Percentiles rank a stretch among this genome's conserved stretches.
Evolutionary conservation across 2,888 invertebrate species (phyloP).

Genomic region (Cheilosia impressa): DNA sequence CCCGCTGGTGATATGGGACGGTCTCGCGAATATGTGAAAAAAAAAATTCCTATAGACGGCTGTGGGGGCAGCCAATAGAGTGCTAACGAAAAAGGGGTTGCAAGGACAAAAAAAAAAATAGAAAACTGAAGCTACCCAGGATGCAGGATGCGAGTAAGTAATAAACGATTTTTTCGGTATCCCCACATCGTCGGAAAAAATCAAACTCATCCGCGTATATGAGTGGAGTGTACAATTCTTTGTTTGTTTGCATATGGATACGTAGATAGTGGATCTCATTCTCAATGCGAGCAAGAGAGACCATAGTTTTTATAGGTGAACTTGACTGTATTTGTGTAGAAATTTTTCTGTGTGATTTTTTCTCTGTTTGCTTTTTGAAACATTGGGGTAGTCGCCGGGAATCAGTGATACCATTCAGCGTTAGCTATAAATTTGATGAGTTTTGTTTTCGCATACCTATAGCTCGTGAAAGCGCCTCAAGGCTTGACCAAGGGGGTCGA

Average conservation of each 20-base stretch:
- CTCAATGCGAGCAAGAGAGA: constrained; percentile 16
- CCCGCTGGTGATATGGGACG: constrained; percentile 65
- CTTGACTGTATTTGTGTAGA: constrained; percentile 63
- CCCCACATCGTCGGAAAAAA: constrained; percentile 27
- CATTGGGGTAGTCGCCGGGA: constrained; percentile 51
- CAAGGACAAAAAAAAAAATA: constrained; percentile 46
- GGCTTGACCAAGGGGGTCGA: constrained; percentile 30
- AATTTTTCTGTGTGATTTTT: constrained; percentile 46
- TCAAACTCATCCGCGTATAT: constrained; percentile 13
- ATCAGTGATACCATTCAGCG: constrained; percentile 47
- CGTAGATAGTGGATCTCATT: background rate
- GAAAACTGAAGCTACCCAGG: constrained; percentile 55
- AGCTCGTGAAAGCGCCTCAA: constrained; percentile 38
- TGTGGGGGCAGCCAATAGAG: constrained; percentile 59
- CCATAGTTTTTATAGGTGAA: constrained; percentile 39
- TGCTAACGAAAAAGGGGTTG: constrained; percentile 55
- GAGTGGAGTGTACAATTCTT: constrained; percentile 34
- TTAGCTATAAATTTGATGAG: constrained; percentile 52
- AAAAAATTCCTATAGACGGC: constrained; percentile 35
- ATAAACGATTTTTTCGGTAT: constrained; percentile 64
- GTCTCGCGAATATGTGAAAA: constrained; percentile 45
- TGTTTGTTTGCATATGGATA: constrained; percentile 5
- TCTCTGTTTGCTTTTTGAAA: constrained; percentile 29
- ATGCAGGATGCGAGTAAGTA: constrained; percentile 74
- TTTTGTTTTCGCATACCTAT: constrained; percentile 24